Base-by-base conservation (phyloP, 1,140 invertebrate species). In the Tetraneura akinire region DNA sequence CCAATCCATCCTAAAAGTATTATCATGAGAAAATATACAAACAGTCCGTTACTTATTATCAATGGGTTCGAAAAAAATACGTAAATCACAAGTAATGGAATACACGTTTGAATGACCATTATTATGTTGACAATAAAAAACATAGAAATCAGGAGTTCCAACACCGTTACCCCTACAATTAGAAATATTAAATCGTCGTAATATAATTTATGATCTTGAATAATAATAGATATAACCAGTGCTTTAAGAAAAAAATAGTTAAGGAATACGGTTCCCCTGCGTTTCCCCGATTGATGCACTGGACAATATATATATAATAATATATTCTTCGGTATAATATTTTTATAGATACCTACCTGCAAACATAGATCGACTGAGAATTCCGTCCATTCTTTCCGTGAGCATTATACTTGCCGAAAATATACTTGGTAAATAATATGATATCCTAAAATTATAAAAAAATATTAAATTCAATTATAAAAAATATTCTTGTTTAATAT, bases 141-240 rank as follows among this genome's bases (percentile, higher is more conserved):
- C 29, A 62, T 32, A 10, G 60, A 62, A 62, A 62, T 62, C 9
- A 62, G 18, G 8, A 62, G n/a, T 62, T 62, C 60, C 16, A 62
- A 32, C 29, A 32, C 9, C 16, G 26, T 62, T 16, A 62, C 60
- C 0, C 60, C 60, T 62, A 9, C 9, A 62, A 62, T 16, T 2
- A 60, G 8, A 37, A 37, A 8, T 37, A 37, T 37, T 37, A 37
- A 37, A 37, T 37, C 8, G 45, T 14, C 9, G 10, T 13, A 14
- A 13, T 47, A 47, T 6, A 13, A 6, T 47, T 47, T 10, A 47
- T 47, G 10, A 13, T 10, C 11, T 47, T 47, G 11, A 13, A 14
- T 47, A 13, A 14, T n/a, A n/a, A n/a, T n/a, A n/a, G n/a, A n/a
- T n/a, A n/a, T n/a, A n/a, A n/a, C n/a, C n/a, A n/a, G n/a, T n/a